These are phyloP conservation scores for Tineola bisselliella DNA, from an alignment of 2,888 invertebrate species.

Conservation along the genomic window DNA sequence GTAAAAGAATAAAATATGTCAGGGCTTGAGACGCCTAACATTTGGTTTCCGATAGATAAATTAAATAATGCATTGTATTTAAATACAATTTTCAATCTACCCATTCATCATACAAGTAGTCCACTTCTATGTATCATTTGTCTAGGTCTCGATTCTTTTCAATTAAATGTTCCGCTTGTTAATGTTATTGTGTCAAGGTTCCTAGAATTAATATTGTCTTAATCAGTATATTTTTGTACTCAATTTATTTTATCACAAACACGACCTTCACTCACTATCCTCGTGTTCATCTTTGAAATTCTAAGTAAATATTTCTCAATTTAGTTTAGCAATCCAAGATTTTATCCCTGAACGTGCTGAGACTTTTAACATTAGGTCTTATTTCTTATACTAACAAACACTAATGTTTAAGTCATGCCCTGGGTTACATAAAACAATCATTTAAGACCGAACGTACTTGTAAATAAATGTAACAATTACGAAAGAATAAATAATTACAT, in stretches of 20 bases:
- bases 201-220: conserved; percentile 15
- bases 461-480: too few relatives aligned
- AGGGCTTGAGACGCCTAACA: neutral
- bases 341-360: neutral
- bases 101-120: neutral
- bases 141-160: neutral
- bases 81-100: neutral
- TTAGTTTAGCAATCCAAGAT: neutral
- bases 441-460: too few relatives aligned
- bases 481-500: too few relatives aligned
- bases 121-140: neutral
- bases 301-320: neutral
- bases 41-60: neutral
- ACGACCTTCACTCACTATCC: neutral
- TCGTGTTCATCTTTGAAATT: conserved; percentile 6
- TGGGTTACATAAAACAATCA: too few relatives aligned
- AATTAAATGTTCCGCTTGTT: conserved; percentile 50
- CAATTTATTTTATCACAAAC: conserved; percentile 7
- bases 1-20: neutral
- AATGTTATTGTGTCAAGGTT: conserved; percentile 63
- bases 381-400: too few relatives aligned
- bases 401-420: too few relatives aligned
- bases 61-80: neutral
- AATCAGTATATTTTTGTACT: neutral
- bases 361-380: neutral